Percentiles rank a stretch among this genome's conserved stretches.
phyloP scores from a whole-genome alignment of 1,140 invertebrate species.

The Formica selysi region DNA sequence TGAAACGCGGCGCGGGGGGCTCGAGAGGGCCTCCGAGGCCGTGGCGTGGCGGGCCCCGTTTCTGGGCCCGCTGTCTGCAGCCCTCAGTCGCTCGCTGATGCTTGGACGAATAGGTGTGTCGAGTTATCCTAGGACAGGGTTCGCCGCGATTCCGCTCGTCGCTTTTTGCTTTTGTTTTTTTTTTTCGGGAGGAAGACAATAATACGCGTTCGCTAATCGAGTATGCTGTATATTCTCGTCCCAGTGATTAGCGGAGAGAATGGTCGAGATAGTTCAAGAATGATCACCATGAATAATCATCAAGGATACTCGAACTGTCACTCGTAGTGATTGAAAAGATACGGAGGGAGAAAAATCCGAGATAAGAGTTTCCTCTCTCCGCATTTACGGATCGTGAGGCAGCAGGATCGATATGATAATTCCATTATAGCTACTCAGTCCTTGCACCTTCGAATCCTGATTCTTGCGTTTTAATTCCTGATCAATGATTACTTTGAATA shows the following conservation, averaged over 20 bases:
- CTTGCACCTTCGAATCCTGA: background rate
- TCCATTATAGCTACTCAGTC: background rate
- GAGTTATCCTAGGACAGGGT: conserved; percentile 69
- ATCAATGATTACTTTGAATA: background rate
- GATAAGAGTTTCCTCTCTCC: conserved; percentile 14
- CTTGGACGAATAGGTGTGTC: conserved; percentile 79
- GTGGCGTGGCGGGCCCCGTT: conserved; percentile 76
- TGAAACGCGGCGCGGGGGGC: conserved; percentile 77
- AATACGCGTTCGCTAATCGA: conserved; percentile 12
- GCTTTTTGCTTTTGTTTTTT: background rate
- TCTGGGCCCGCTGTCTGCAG: conserved; percentile 74
- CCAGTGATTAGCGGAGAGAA: background rate
- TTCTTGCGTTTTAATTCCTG: background rate
- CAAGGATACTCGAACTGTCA: conserved; percentile 16
- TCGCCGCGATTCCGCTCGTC: conserved; percentile 47
- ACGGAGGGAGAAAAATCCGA: background rate
- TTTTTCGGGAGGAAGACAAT: background rate
- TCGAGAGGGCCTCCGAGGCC: conserved; percentile 65
- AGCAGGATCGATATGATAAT: background rate
- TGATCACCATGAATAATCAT: conserved; percentile 1
- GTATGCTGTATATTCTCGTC: background rate
- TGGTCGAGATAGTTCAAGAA: conserved; percentile 3
- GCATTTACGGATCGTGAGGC: background rate
- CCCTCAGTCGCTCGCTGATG: conserved; percentile 84
- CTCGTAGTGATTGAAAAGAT: background rate